Conservation (phyloP, 2,888 invertebrate species). For the Metopia argyrocephala region DNA sequence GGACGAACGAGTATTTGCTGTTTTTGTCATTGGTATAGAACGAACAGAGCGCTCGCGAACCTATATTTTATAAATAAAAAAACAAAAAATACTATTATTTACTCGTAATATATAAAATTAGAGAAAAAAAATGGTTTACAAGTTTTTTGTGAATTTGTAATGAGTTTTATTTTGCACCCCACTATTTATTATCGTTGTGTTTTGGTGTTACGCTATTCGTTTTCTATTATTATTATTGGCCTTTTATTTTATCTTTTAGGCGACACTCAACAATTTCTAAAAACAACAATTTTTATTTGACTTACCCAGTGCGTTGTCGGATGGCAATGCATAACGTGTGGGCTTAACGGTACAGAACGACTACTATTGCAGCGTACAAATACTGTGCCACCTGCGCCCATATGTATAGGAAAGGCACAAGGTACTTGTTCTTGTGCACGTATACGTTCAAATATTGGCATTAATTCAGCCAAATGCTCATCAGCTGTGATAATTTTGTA, state of each 20-base stretch:
- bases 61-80: constrained; percentile 78
- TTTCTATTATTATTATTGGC: background rate
- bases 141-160: constrained; percentile 32
- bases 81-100: background rate
- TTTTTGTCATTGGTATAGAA: constrained; percentile 93
- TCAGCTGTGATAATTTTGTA: constrained; percentile 82
- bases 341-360: constrained; percentile 83
- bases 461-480: constrained; percentile 96
- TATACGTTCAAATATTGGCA: constrained; percentile 96
- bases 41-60: constrained; percentile 94
- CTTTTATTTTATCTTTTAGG: background rate
- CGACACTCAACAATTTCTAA: background rate
- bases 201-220: background rate
- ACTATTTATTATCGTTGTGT: constrained; percentile 24
- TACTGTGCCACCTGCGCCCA: constrained; percentile 84
- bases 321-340: constrained; percentile 83
- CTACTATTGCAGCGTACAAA: constrained; percentile 83
- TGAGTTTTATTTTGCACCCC: constrained; percentile 58
- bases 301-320: constrained; percentile 84
- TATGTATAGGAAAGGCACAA: constrained; percentile 93
- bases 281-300: constrained; percentile 57
- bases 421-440: constrained; percentile 94
- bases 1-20: constrained; percentile 83
- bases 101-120: constrained; percentile 6
- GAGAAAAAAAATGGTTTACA: background rate